A percentile compares a stretch with the other conserved stretches of the same genome.
Evolutionary conservation across 2,797 vertebrate species (phyloP).

Genomic region (Percopsis omiscomaycus): DNA sequence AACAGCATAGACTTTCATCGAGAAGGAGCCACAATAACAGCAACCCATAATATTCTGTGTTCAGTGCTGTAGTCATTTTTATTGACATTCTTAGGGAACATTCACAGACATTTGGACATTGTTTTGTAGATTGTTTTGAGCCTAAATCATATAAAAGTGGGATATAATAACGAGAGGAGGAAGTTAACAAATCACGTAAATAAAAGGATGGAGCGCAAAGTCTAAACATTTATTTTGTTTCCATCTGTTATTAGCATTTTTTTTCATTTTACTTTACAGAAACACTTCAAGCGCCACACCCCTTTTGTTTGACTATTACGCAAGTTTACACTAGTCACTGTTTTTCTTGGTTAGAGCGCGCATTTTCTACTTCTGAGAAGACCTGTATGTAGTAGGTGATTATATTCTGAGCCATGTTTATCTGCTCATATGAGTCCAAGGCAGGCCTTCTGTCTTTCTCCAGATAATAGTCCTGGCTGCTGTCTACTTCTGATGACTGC

Average conservation of each 20-base stretch:
- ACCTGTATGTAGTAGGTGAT: constrained; percentile 71
- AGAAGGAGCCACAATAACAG: no score
- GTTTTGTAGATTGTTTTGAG: no score
- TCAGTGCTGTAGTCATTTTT: neutral
- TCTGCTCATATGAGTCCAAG: constrained; percentile 52
- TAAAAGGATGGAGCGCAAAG: neutral
- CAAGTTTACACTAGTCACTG: constrained; percentile 6
- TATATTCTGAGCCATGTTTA: constrained; percentile 69
- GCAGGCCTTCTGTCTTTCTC: constrained; percentile 54
- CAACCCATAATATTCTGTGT: no score
- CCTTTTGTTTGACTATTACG: neutral
- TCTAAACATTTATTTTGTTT: no score
- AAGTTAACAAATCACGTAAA: neutral
- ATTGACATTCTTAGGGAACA: neutral
- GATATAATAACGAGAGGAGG: neutral
- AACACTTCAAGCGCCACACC: neutral
- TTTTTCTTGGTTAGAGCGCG: constrained; percentile 27
- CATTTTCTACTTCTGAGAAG: constrained; percentile 68
- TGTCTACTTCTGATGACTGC: constrained; percentile 55
- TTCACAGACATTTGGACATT: neutral
- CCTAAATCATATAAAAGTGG: neutral
- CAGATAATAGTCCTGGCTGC: constrained; percentile 67
- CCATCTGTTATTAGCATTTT: no score
- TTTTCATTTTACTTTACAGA: neutral
- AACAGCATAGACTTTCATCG: no score